These are phyloP conservation scores for Adela reaumurella DNA, from an alignment of 2,888 invertebrate species.

Conservation along the genomic window DNA sequence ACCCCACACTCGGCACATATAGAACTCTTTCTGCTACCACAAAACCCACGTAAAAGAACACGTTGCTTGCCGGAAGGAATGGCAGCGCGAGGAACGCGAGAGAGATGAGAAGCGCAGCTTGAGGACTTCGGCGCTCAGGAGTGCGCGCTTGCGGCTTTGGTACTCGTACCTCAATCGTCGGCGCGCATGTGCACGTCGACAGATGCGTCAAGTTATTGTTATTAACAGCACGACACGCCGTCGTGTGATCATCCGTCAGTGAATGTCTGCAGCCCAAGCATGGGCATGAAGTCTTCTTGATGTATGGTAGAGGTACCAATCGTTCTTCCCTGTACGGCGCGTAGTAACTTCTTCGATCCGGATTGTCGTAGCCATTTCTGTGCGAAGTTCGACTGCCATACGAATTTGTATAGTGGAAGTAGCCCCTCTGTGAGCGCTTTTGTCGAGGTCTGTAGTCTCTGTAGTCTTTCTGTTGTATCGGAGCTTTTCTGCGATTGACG, in stretches of 20 bases:
- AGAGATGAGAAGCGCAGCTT: conserved; percentile 55
- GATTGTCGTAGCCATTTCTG: conserved; percentile 36
- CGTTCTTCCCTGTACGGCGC: conserved; percentile 34
- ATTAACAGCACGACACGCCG: conserved; percentile 65
- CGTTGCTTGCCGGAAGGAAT: conserved; percentile 93
- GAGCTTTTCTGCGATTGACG: conserved; percentile 17
- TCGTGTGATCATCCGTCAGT: conserved; percentile 65
- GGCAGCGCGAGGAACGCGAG: conserved; percentile 82
- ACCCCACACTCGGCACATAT: conserved; percentile 94
- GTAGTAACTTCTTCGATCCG: conserved; percentile 37
- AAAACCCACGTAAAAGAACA: conserved; percentile 97
- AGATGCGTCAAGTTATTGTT: conserved; percentile 64
- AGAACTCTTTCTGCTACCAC: conserved; percentile 95
- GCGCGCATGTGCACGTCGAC: conserved; percentile 43
- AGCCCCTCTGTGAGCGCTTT: not conserved
- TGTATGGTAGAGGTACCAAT: conserved; percentile 18
- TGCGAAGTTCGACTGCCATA: conserved; percentile 25
- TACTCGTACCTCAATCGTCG: conserved; percentile 25
- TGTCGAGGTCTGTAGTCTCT: not conserved
- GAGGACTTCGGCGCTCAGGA: conserved; percentile 23
- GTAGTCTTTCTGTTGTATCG: not conserved
- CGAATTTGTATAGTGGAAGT: conserved; percentile 17
- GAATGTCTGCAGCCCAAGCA: conserved; percentile 69
- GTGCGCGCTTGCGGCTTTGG: conserved; percentile 20
- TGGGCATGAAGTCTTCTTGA: conserved; percentile 40